These are phyloP conservation scores for Ochropleura leucogaster DNA, from an alignment of 2,888 invertebrate genomes.

Conservation along the genomic window DNA sequence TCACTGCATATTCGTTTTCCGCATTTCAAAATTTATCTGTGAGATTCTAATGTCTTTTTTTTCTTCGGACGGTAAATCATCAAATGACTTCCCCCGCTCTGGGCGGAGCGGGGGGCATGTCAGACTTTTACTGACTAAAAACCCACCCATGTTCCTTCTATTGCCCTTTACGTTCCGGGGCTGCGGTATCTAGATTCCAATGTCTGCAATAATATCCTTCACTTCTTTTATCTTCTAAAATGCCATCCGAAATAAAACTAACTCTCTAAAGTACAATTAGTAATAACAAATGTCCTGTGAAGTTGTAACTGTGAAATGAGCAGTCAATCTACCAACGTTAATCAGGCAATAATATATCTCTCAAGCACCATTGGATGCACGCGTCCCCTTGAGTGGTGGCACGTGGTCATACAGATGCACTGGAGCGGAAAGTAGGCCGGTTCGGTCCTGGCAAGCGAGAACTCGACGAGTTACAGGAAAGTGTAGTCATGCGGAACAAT, in stretches of 20 bases:
- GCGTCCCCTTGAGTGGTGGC: slow-evolving; percentile 58
- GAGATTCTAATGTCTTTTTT: background rate
- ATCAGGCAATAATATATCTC: slow-evolving; percentile 53
- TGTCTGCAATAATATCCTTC: background rate
- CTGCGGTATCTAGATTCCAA: no score
- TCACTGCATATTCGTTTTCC: no score
- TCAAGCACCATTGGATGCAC: slow-evolving; percentile 66
- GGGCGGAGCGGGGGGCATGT: no score
- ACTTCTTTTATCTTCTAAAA: slow-evolving; percentile 2
- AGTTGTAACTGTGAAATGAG: slow-evolving; percentile 45
- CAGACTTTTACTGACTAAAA: no score
- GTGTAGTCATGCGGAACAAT: slow-evolving; percentile 60
- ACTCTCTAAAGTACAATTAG: slow-evolving; percentile 13
- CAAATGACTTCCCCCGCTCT: no score
- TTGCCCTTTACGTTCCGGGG: no score
- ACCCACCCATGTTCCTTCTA: no score
- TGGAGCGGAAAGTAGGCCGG: slow-evolving; percentile 61
- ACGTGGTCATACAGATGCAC: slow-evolving; percentile 60
- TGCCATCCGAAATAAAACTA: background rate
- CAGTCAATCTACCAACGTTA: slow-evolving; percentile 45
- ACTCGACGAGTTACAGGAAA: slow-evolving; percentile 34
- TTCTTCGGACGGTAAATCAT: no score
- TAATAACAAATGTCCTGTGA: slow-evolving; percentile 53
- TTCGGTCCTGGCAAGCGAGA: slow-evolving; percentile 19
- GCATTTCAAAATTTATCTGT: no score